Base-by-base conservation (phyloP, 2,113 vertebrate genomes). In the Speoplatyrhinus poulsoni region DNA sequence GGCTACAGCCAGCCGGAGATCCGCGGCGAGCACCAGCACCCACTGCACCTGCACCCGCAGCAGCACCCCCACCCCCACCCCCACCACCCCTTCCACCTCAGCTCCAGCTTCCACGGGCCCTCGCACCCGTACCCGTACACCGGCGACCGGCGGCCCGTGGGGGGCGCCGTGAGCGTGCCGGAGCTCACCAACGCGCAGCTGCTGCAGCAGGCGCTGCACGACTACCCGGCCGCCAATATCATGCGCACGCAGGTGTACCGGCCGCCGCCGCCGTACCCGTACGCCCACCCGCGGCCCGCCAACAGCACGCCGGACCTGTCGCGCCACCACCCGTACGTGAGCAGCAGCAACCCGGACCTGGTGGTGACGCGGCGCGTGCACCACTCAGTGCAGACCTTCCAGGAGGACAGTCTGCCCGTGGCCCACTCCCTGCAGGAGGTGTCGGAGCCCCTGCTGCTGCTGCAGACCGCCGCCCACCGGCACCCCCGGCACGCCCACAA, bases 1-100 rank as follows among this genome's bases (percentile, higher is more conserved):
- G 98, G 97, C 67, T 99, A 98, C 88, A 99, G 98, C 84, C 98
- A 99, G 58, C 98, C 98, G 0, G 98, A 99, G 82, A 99, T 99
- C 61, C 91, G 97, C 11, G 96, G 95, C 13, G 96, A 98, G 69
- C 95, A 96, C 0, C 26, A 26, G 26, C 2, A 26, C 26, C 26
- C 92, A 93, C 52, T 71, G 93, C 83, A 15, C 79, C 33, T 80
- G 1, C 80, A 85, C 64, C 76, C 87, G 52, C 95, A 94, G 78
- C 95, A 93, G 59, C 94, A 95, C 0, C 96, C 97, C 85, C 94
- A 92, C 54, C 88, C 80, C 1, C 80, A 87, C 64, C 76, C 88
- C 54, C 96, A 94, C 79, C 95, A 93, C 60, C 94, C 95, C 0
- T 96, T 98, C 85, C 94, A 92, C 54, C 88, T 96, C 26, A 96